A percentile compares a stretch with the other conserved stretches of the same genome.
phyloP scores from a whole-genome alignment of 2,113 vertebrate species.

The Alaudala cheleensis region DNA sequence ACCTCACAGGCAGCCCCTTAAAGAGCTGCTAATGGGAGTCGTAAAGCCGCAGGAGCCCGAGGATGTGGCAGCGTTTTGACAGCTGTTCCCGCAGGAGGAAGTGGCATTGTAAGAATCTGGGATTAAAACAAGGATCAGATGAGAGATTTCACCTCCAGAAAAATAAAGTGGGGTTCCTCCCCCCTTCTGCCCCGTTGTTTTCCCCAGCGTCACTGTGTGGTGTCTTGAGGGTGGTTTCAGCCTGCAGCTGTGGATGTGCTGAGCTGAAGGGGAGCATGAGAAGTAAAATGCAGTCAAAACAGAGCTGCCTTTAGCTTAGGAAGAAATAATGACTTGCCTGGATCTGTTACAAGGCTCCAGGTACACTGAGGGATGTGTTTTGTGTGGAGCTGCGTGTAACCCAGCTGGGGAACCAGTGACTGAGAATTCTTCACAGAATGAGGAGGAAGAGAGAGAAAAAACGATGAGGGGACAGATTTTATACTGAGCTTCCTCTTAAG shows the following conservation, averaged over 20 bases:
- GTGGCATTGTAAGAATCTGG: conserved; percentile 66
- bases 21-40: conserved; percentile 74
- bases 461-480: neutral
- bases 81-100: conserved; percentile 86
- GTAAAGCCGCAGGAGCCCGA: conserved; percentile 70
- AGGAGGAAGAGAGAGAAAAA: neutral
- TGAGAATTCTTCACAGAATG: neutral
- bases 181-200: neutral
- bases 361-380: neutral
- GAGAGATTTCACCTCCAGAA: neutral
- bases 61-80: conserved; percentile 81
- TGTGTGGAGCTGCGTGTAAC: neutral
- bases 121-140: neutral
- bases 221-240: neutral
- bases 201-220: neutral
- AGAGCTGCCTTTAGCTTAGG: neutral
- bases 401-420: neutral
- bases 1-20: conserved; percentile 47
- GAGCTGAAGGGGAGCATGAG: neutral
- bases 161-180: neutral
- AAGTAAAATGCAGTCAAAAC: neutral
- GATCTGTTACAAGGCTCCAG: neutral
- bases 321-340: neutral
- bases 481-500: neutral
- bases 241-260: neutral